Evolutionary conservation across 2,797 vertebrate species (phyloP), one percentile per base, ranked within the genome.

Genomic region (Florisuga fusca): DNA sequence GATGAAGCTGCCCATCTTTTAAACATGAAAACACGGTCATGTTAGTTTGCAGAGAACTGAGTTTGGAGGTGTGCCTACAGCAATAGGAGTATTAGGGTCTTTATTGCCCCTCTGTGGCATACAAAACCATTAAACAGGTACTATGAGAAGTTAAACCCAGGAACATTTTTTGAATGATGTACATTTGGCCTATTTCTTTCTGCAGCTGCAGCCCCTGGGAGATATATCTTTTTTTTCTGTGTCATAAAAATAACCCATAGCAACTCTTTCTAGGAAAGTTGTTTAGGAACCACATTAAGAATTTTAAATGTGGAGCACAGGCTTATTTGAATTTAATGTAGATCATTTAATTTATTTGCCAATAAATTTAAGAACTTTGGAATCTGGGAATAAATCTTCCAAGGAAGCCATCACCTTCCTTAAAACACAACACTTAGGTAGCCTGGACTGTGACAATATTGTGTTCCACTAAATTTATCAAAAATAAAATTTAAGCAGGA

Each of bases 231-330:
- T n/a, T n/a, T 20, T 18, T 38, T 51, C 25, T 45, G 31, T 64
- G 41, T 45, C 15, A 68, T 23, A 46, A 78, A 89, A 55, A 75
- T 8, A 2, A 0, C 2, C 45, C n/a, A n/a, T n/a, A n/a, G n/a
- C n/a, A n/a, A n/a, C 4, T 45, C 66, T 82, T 90, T 82, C 51
- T 34, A 95, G 31, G 66, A 86, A 94, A 86, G 84, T 22, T 64
- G 7, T 84, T 16, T 33, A 46, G 50, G 21, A 75, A 34, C 29
- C 58, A 75, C 3, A 3, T 25, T 15, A 41, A 74, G 36, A 86
- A 77, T 71, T 92, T 77, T 21, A 67, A 69, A 53, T 36, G 7
- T 7, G 6, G 27, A 77, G 78, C 59, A 73, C 9, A 58, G 4
- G 12, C 7, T 89, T 85, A 29, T 57, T 22, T 66, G 17, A 79